Evolutionary conservation across 2,113 vertebrate species (phyloP).

Genomic region (Penelope pileata): DNA sequence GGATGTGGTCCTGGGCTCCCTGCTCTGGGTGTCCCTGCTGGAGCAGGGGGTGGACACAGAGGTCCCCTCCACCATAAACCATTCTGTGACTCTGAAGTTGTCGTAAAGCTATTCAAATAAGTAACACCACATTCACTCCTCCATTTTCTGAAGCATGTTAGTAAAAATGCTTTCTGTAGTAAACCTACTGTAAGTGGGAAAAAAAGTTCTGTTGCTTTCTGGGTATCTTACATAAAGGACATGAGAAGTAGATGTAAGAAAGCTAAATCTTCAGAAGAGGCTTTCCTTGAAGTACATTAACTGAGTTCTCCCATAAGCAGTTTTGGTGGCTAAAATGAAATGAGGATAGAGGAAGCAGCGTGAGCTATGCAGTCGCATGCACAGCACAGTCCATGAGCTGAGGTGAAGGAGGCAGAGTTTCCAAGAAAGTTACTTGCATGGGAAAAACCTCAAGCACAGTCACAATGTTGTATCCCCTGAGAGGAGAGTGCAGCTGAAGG

Average conservation of each 20-base stretch:
- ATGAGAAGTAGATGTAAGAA: background rate
- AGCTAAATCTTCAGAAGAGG: background rate
- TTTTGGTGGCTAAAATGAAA: background rate
- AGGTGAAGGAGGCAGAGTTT: background rate
- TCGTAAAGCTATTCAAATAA: background rate
- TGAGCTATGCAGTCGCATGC: background rate
- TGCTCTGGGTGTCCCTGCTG: background rate
- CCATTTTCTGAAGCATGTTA: background rate
- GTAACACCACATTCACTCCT: background rate
- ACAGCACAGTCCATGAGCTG: rapidly evolving
- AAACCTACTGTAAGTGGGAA: background rate
- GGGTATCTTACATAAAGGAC: background rate
- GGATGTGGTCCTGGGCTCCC: background rate
- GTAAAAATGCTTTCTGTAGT: background rate
- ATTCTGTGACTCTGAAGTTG: background rate
- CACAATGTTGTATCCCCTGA: background rate
- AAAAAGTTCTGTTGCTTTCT: background rate
- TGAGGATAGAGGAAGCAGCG: background rate
- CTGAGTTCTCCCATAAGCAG: background rate
- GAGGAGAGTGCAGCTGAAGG: background rate
- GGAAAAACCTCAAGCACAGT: background rate
- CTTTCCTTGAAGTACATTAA: background rate
- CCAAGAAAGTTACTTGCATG: background rate
- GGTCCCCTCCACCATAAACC: background rate
- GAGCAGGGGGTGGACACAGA: too few species aligned